These are phyloP conservation scores for Ramphastos sulfuratus DNA, from an alignment of 2,113 vertebrate species.

Conservation along the genomic window DNA sequence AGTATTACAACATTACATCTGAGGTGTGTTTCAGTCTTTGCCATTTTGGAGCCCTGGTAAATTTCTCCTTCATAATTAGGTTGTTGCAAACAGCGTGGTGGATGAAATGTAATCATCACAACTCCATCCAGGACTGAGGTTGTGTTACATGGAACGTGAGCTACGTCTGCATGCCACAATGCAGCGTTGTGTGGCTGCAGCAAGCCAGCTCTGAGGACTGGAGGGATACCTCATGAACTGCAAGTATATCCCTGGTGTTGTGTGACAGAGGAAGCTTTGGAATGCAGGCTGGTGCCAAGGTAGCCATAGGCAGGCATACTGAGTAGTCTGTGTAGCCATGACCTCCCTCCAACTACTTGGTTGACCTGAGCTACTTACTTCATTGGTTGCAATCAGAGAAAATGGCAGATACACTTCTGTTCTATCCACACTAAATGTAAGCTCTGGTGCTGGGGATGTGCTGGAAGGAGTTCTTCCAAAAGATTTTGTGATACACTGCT, in stretches of 20 bases:
- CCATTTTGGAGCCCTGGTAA: neutral
- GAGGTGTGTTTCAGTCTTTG: neutral
- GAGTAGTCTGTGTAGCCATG: neutral
- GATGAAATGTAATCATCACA: neutral
- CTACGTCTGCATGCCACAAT: neutral
- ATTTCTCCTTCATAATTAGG: conserved; percentile 7
- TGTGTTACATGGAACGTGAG: neutral
- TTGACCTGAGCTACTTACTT: neutral
- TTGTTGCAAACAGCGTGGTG: neutral
- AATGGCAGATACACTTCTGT: rapidly evolving
- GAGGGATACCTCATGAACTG: neutral
- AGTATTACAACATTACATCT: neutral
- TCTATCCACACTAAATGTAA: neutral
- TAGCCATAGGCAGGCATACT: neutral
- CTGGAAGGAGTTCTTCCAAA: neutral
- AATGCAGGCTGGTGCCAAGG: neutral
- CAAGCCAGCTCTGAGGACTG: neutral
- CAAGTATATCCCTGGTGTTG: neutral
- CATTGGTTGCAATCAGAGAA: neutral
- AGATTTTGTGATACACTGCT: rapidly evolving
- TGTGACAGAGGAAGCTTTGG: neutral
- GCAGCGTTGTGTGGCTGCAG: neutral
- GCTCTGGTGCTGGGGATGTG: neutral
- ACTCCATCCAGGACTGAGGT: neutral
- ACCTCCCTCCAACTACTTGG: neutral